Evolutionary conservation across 2,113 vertebrate genomes (phyloP).

Genomic region (Arvicanthis niloticus): DNA sequence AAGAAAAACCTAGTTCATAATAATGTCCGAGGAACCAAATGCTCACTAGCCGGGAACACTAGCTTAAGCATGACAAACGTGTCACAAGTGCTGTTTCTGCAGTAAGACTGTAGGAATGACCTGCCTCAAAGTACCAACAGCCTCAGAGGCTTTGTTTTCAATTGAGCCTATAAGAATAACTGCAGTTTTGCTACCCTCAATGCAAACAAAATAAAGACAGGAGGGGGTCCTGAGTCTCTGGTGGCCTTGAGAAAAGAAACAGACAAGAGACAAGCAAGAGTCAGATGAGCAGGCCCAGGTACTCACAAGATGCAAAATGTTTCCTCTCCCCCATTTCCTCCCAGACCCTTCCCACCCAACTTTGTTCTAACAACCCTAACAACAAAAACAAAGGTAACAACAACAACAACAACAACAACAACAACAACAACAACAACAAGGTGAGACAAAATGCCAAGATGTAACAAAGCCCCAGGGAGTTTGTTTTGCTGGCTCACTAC

Average conservation of each 20-base stretch:
- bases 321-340: background rate
- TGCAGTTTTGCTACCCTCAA: background rate
- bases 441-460: background rate
- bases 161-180: background rate
- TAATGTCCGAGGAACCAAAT: constrained; percentile 6
- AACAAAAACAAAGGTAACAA: background rate
- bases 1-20: background rate
- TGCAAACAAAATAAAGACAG: background rate
- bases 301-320: too few species aligned
- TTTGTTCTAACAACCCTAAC: background rate
- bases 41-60: background rate
- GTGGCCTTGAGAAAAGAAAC: background rate
- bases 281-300: background rate
- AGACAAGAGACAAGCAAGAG: background rate
- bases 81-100: background rate
- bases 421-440: background rate
- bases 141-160: background rate
- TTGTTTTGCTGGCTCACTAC: background rate
- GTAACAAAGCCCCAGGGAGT: background rate
- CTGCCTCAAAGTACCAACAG: background rate
- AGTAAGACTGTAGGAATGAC: background rate
- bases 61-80: constrained; percentile 7
- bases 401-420: background rate
- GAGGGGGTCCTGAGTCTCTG: background rate
- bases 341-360: background rate